phyloP scores from a whole-genome alignment of 2,113 vertebrate genomes.

The Talpa occidentalis region DNA sequence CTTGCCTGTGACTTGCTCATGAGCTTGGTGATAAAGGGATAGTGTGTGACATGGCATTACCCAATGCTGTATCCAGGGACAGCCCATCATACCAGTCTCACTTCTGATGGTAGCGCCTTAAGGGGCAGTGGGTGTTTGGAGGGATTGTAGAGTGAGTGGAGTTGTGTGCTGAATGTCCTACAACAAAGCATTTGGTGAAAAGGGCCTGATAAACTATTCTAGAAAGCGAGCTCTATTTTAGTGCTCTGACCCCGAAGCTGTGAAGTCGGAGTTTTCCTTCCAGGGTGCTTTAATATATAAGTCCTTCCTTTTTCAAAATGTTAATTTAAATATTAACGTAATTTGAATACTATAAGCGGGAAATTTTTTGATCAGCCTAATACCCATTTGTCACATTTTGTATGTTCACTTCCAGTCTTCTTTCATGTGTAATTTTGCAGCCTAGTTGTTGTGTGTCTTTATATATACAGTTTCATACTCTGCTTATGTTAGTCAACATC shows the following conservation, averaged over 20 bases:
- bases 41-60: not conserved
- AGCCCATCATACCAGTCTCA: not conserved
- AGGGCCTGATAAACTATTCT: not conserved
- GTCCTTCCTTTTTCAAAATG: not conserved
- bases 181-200: not conserved
- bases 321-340: not conserved
- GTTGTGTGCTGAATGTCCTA: not conserved
- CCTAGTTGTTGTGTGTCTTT: not conserved
- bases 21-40: not conserved
- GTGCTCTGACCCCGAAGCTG: not conserved
- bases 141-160: not conserved
- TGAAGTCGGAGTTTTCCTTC: not conserved
- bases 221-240: too few relatives aligned
- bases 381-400: not conserved
- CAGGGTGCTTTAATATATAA: not conserved
- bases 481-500: not conserved
- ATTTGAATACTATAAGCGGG: not conserved
- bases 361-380: not conserved
- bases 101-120: too few relatives aligned
- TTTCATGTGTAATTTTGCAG: not conserved
- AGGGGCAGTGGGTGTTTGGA: not conserved
- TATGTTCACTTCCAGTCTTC: not conserved
- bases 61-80: not conserved
- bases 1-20: not conserved
- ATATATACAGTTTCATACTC: not conserved